Evolutionary conservation across 92 coral and sea anemone genomes (phyloP), one percentile per base, ranked within the genome.

Genomic region (Zoanthus sociatus): DNA sequence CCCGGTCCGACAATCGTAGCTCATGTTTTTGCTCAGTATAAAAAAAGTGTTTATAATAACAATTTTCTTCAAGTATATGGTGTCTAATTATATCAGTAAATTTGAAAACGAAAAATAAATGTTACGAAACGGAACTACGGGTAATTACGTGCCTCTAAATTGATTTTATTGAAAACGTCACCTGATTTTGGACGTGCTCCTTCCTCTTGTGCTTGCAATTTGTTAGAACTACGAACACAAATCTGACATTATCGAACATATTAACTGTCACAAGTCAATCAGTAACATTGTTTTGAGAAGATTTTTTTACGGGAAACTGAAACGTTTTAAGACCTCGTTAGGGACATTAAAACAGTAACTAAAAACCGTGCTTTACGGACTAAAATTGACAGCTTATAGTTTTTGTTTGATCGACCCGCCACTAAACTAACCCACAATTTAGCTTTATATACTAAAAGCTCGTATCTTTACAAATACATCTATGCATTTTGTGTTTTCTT

Each of bases 111-210:
- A 85, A 84, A 73, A 81, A 83, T 90, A 88, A 78, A 88, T 88
- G 95, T 82, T 91, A 84, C 83, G 87, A 75, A 74, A 71, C 87
- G 84, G 87, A 83, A 83, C 90, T 77, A 63, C 76, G 87, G 94
- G 92, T 94, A 94, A 95, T 95, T 93, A 93, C 84, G 82, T 68
- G 87, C 84, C 91, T 79, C 74, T 56, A 92, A 92, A 92, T 92
- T 92, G 94, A 93, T 92, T 91, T 93, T 91, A 91, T 93, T 82
- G 90, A 83, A 85, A 46, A 37, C 78, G 86, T 89, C 98, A 95
- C 92, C 96, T 95, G 98, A 88, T 89, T 77, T 82, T 17, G 48
- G 78, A 87, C 83, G 73, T 48, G 82, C 78, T 89, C 21, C 89
- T 91, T 73, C 89, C 76, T 75, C 16, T 18, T 73, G 31, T 79